Percentiles rank a stretch among this genome's conserved stretches.
These are phyloP conservation scores for Cyrtonyx montezumae DNA, from an alignment of 2,113 vertebrate species.

Conservation along the genomic window DNA sequence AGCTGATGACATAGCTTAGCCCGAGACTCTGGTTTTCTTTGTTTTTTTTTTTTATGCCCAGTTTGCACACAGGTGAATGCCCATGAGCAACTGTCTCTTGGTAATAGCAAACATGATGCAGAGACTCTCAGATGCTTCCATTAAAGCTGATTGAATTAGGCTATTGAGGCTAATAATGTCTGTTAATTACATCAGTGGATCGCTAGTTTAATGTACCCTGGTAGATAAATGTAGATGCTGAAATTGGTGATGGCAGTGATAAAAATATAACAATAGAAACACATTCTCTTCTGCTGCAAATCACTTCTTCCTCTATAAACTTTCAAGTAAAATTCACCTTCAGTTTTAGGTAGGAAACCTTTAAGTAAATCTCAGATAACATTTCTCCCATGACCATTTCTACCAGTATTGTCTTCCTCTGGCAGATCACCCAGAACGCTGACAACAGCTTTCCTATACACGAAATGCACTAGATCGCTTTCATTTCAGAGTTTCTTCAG, in stretches of 20 bases:
- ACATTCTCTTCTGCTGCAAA: not conserved
- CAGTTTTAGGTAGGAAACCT: not conserved
- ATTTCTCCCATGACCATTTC: not conserved
- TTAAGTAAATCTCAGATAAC: not conserved
- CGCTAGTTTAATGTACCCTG: not conserved
- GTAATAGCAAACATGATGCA: not conserved
- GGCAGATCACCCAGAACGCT: not conserved
- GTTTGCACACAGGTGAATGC: constrained; percentile 54
- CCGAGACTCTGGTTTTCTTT: not conserved
- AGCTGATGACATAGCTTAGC: not conserved
- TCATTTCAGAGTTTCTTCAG: not conserved
- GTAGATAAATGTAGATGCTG: not conserved
- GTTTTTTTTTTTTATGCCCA: not conserved
- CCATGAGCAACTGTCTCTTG: constrained; percentile 15
- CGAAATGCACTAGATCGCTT: not conserved
- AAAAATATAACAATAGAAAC: not conserved
- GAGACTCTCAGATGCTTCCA: not conserved
- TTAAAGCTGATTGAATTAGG: not conserved
- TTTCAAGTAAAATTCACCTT: not conserved
- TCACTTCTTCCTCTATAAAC: not conserved
- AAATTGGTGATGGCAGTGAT: not conserved
- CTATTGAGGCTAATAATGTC: not conserved
- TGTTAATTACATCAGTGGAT: not conserved
- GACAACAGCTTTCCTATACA: not conserved
- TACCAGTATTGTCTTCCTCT: not conserved